Evolutionary conservation across 2,888 invertebrate genomes (phyloP).

Genomic region (Malthinus seriepunctatus): DNA sequence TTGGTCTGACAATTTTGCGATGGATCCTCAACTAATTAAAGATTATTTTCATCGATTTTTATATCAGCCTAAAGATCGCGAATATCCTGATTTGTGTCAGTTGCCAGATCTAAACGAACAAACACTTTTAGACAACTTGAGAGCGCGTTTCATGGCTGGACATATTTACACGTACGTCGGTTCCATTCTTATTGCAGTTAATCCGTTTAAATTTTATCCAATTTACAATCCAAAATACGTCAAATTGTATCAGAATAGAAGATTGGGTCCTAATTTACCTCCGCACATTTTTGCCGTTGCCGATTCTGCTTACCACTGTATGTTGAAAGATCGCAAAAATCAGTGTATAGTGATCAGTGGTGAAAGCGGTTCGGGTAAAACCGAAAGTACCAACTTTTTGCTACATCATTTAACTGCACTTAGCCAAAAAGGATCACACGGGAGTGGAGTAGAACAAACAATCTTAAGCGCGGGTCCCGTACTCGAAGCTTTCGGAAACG

Average conservation of each 20-base stretch:
- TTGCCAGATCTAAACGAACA: constrained; percentile 93
- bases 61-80: constrained; percentile 89
- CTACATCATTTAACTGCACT: constrained; percentile 93
- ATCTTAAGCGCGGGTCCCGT: constrained; percentile 96
- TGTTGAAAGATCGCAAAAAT: constrained; percentile 88
- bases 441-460: constrained; percentile 95
- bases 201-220: constrained; percentile 93
- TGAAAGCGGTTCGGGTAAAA: constrained; percentile 95
- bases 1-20: constrained; percentile 86
- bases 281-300: constrained; percentile 98
- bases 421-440: constrained; percentile 92
- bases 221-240: constrained; percentile 98
- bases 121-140: constrained; percentile 87
- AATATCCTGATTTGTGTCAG: constrained; percentile 95
- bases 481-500: constrained; percentile 97
- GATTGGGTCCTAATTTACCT: constrained; percentile 88
- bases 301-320: constrained; percentile 91
- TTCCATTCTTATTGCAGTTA: constrained; percentile 92
- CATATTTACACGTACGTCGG: constrained; percentile 97
- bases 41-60: constrained; percentile 91
- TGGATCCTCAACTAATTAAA: constrained; percentile 89
- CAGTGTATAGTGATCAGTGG: constrained; percentile 96
- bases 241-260: constrained; percentile 90
- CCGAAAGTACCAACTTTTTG: constrained; percentile 94
- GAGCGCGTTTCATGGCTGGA: constrained; percentile 85